Conservation (phyloP, 2,113 vertebrate species). For the Vimba vimba region DNA sequence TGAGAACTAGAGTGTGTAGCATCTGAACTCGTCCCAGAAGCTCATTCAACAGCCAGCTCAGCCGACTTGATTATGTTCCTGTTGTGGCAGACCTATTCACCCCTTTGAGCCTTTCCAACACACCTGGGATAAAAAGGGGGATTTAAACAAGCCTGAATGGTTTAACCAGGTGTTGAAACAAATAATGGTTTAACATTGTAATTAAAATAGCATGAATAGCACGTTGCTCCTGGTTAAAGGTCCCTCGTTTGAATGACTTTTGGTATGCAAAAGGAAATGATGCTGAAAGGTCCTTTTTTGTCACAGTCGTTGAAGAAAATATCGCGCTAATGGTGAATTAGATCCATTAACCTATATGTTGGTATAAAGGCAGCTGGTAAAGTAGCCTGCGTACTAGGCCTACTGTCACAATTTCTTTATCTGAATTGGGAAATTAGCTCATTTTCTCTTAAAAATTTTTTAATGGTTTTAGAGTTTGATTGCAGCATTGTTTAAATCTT, state of each 20-base stretch:
- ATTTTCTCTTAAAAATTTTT: constrained; percentile 40
- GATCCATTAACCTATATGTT: constrained; percentile 72
- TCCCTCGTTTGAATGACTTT: constrained; percentile 79
- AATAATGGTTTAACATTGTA: constrained; percentile 85
- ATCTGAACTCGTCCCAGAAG: constrained; percentile 93
- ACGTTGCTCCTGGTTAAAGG: constrained; percentile 77
- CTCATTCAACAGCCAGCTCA: constrained; percentile 87
- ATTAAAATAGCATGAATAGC: constrained; percentile 83
- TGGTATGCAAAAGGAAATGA: constrained; percentile 76
- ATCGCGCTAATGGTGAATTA: constrained; percentile 78
- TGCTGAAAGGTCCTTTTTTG: constrained; percentile 73
- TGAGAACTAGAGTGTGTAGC: constrained; percentile 96
- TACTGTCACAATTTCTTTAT: constrained; percentile 72
- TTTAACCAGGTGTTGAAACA: constrained; percentile 87
- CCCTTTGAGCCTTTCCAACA: constrained; percentile 85
- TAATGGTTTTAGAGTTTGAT: constrained; percentile 11
- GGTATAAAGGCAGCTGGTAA: constrained; percentile 72
- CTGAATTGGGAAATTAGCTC: constrained; percentile 68
- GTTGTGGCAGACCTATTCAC: constrained; percentile 87
- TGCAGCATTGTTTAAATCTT: constrained; percentile 6
- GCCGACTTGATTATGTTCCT: constrained; percentile 94
- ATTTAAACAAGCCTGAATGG: constrained; percentile 84
- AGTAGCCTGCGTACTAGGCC: constrained; percentile 56
- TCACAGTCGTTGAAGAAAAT: constrained; percentile 70
- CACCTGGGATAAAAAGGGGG: constrained; percentile 92